A percentile compares a stretch with the other conserved stretches of the same genome.
These are phyloP conservation scores for Ranitomeya imitator DNA, from an alignment of 2,113 vertebrate genomes.

Conservation along the genomic window DNA sequence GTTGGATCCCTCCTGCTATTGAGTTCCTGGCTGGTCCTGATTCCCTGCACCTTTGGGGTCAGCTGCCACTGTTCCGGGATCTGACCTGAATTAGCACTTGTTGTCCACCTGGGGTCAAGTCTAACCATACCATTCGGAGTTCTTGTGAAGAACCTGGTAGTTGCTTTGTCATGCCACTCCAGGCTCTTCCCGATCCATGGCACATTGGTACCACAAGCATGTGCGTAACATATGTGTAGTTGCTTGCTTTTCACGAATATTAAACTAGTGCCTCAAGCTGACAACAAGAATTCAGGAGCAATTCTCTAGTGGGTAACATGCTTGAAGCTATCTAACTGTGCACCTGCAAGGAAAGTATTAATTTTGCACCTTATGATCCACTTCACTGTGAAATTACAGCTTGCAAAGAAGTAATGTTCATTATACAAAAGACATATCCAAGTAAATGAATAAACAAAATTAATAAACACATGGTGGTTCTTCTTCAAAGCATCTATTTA, in stretches of 20 bases:
- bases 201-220: too few species aligned
- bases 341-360: background rate
- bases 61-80: too few species aligned
- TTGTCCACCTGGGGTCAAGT: too few species aligned
- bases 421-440: background rate
- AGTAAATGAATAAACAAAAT: background rate
- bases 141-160: too few species aligned
- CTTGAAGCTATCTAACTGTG: background rate
- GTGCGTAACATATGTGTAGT: too few species aligned
- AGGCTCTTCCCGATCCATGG: too few species aligned
- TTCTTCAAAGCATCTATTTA: constrained; percentile 14
- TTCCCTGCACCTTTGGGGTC: too few species aligned
- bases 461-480: background rate
- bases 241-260: background rate
- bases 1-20: too few species aligned
- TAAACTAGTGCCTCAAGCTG: background rate
- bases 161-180: too few species aligned
- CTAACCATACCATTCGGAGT: too few species aligned
- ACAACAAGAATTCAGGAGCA: background rate
- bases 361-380: constrained; percentile 9
- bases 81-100: too few species aligned
- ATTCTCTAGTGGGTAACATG: background rate
- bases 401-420: background rate
- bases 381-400: background rate
- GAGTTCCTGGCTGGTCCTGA: too few species aligned